Conservation (phyloP, 2,888 invertebrate genomes). For the Hesperia comma region DNA sequence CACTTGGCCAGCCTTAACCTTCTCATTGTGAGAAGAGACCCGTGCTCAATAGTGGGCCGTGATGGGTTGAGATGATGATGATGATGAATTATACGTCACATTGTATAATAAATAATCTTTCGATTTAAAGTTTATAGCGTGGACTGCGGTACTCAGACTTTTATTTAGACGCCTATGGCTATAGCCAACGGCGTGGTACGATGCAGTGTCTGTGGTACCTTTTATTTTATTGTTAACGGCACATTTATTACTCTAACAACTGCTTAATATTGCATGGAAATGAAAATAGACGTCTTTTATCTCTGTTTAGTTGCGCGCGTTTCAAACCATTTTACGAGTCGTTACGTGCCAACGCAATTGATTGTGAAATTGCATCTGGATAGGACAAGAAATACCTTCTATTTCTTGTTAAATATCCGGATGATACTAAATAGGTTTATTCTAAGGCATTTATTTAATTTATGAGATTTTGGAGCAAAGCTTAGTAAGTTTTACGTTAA, state of each 20-base stretch:
- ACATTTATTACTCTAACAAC: conserved; percentile 54
- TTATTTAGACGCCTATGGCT: conserved; percentile 32
- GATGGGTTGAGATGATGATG: no score
- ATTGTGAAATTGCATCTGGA: conserved; percentile 12
- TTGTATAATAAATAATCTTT: conserved; percentile 6
- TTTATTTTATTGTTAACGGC: conserved; percentile 59
- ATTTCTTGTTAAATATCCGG: neutral
- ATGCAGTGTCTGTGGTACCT: conserved; percentile 31
- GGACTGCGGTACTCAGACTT: conserved; percentile 16
- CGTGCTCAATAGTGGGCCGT: no score
- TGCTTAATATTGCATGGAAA: conserved; percentile 53
- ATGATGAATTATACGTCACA: conserved; percentile 10
- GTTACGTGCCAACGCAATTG: conserved; percentile 29
- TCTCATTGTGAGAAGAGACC: no score
- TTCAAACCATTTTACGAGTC: conserved; percentile 25
- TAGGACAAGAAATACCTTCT: neutral
- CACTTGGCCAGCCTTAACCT: no score
- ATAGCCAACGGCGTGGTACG: conserved; percentile 27
- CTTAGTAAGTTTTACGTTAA: no score
- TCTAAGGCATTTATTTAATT: no score
- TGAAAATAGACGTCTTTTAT: conserved; percentile 47
- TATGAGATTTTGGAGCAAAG: no score
- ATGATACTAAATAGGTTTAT: neutral
- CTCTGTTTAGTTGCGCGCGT: conserved; percentile 16
- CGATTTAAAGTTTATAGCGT: conserved; percentile 27